A percentile compares a stretch with the other conserved stretches of the same genome.
These are phyloP conservation scores for Coenonympha arcania DNA, from an alignment of 2,888 invertebrate species.

Conservation along the genomic window DNA sequence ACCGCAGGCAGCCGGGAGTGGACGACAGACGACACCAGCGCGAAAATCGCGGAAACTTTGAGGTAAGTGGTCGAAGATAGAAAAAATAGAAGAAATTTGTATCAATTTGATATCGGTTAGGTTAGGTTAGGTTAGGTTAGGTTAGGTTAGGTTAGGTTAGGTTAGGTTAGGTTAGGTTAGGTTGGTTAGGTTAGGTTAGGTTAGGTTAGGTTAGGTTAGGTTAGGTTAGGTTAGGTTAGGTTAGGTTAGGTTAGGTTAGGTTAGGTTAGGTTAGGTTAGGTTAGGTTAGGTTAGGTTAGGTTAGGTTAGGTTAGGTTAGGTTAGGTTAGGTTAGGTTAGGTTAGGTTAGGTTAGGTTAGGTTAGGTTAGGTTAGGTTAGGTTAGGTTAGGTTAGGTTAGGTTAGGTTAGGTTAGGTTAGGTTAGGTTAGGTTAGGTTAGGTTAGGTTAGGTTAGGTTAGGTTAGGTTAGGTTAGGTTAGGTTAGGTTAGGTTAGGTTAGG, in stretches of 20 bases:
- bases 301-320: too few relatives aligned
- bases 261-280: conserved; percentile 5
- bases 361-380: conserved; percentile 12
- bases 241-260: conserved; percentile 5
- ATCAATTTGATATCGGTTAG: too few relatives aligned
- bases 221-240: too few relatives aligned
- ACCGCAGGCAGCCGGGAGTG: too few relatives aligned
- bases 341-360: background rate
- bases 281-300: conserved; percentile 3
- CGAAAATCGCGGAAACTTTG: too few relatives aligned
- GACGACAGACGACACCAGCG: too few relatives aligned
- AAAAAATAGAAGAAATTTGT: too few relatives aligned
- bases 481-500: too few relatives aligned
- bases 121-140: conserved; percentile 20
- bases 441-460: too few relatives aligned
- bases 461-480: conserved; percentile 5
- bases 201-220: conserved; percentile 5
- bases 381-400: too few relatives aligned
- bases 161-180: conserved; percentile 14
- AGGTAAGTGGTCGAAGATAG: too few relatives aligned
- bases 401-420: conserved; percentile 4
- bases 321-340: too few relatives aligned
- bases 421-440: background rate
- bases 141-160: conserved; percentile 22
- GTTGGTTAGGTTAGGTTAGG: conserved; percentile 5